Base-by-base conservation (phyloP, 2,113 vertebrate species). In the Actenoides hombroni region DNA sequence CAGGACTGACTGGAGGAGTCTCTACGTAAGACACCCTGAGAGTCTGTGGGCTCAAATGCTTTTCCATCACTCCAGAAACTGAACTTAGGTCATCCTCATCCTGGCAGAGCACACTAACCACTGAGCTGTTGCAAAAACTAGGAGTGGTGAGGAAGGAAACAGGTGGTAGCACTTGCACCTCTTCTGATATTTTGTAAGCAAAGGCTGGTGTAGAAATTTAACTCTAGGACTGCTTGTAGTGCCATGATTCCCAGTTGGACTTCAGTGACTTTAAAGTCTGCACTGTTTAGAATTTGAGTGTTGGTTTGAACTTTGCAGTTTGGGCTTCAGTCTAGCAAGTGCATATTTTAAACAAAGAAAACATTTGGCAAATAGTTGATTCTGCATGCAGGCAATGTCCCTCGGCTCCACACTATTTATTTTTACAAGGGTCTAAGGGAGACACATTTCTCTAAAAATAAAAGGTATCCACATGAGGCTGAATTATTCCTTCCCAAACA, bases 181-280 rank as follows among this genome's bases (percentile, higher is more conserved):
- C 93, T 96, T 97, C 93, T 95, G 94, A 97, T 96, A 96, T 96
- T 97, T 97, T 97, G 96, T 96, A 96, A 97, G 96, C 96, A 97
- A 97, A 97, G 95, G 86, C 95, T 97, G 96, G 81, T 92, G 94
- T 35, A 91, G 92, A 91, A 96, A 97, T 95, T 95, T 95, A 96
- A 97, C 96, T 97, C 48, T 77, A 61, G 91, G 95, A 97, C 89
- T 95, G 93, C 93, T 92, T 81, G 69, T 94, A 87, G 86, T 95
- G 94, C 94, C 86, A 29, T 4, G 84, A 95, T 95, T 97, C 95
- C 96, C 96, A 89, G 84, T 91, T 96, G 94, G 95, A 96, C 95
- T 94, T 95, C 57, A 76, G 65, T 79, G 91, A 92, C 95, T 97
- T 91, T 95, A 92, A 97, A 96, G 93, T 96, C 96, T 97, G 95